Conservation (phyloP, 2,888 invertebrate genomes). For the Cepaea hortensis region DNA sequence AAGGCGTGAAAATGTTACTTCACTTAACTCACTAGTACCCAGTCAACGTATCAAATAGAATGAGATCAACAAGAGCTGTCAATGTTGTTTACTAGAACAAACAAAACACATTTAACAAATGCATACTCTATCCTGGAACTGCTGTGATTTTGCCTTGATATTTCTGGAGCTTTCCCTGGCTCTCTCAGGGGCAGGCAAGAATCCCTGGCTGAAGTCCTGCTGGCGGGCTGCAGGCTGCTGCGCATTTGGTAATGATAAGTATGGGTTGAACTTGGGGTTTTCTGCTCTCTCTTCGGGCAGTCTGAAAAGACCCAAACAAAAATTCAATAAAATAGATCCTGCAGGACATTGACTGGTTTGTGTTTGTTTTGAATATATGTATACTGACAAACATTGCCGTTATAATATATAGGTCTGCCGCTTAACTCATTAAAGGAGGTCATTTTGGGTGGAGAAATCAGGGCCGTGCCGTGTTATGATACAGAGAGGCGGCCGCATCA, state of each 20-base stretch:
- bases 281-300: slow-evolving; percentile 13
- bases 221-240: neutral
- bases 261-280: slow-evolving; percentile 21
- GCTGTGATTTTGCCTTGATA: neutral
- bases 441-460: too few species aligned
- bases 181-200: neutral
- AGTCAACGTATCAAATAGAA: neutral
- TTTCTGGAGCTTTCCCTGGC: neutral
- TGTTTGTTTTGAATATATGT: neutral
- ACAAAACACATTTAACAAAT: neutral
- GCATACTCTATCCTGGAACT: neutral
- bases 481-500: too few species aligned
- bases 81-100: neutral
- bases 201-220: neutral
- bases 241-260: neutral
- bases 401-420: too few species aligned
- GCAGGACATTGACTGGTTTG: neutral
- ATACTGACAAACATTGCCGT: neutral
- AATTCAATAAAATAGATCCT: neutral
- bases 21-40: neutral
- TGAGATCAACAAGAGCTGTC: too few species aligned
- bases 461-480: too few species aligned
- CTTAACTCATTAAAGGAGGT: too few species aligned
- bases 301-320: neutral
- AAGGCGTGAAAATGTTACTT: too few species aligned